phyloP scores from a whole-genome alignment of 2,113 vertebrate genomes.

The Gallinago jamesoni region DNA sequence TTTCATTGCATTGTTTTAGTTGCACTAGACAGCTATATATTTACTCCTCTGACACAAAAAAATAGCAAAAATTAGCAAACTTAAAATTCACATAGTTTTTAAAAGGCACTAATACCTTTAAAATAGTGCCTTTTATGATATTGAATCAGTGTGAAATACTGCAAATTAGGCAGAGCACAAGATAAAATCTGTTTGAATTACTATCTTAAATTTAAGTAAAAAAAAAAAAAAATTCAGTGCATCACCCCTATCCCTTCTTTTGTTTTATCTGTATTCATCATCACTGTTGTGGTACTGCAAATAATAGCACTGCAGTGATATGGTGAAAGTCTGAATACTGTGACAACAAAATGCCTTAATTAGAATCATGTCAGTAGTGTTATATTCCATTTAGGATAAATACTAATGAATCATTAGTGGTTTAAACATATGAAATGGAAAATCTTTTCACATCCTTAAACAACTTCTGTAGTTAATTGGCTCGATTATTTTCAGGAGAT shows the following conservation, averaged over 20 bases:
- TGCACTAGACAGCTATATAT: not conserved
- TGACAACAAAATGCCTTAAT: not conserved
- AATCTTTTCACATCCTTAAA: not conserved
- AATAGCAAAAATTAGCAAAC: not conserved
- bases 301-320: not conserved
- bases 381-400: slow-evolving; percentile 4
- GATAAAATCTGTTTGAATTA: not conserved
- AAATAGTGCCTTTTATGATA: not conserved
- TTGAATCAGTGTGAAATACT: not conserved
- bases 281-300: not conserved
- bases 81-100: not conserved
- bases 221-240: not conserved
- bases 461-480: not conserved
- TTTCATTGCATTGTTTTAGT: not conserved
- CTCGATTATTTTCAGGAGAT: not conserved
- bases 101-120: not conserved
- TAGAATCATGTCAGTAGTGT: not conserved
- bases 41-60: not conserved
- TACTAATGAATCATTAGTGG: not conserved
- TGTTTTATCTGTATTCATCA: not conserved
- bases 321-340: not conserved
- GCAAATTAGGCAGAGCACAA: not conserved
- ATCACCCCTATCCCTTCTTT: not conserved
- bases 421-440: not conserved
- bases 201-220: not conserved